Conservation (phyloP, 2,797 vertebrate genomes). For the Gymnoscopelus braueri region DNA sequence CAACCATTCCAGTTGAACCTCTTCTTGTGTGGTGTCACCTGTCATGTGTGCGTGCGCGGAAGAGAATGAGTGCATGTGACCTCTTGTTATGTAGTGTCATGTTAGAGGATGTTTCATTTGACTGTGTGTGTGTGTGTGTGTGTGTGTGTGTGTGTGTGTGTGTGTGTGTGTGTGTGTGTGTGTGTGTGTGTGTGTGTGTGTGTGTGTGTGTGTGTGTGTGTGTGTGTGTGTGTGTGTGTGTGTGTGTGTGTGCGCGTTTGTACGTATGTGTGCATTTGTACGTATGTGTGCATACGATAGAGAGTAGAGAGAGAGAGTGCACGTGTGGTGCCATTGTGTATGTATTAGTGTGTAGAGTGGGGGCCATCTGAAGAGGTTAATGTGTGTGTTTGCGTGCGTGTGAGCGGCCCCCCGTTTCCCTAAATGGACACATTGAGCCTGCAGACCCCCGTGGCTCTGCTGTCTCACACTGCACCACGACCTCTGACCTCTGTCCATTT, state of each 20-base stretch:
- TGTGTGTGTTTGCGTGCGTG: not conserved
- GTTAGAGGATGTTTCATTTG: not conserved
- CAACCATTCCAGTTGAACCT: no score
- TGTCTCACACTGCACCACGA: no score
- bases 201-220: not conserved
- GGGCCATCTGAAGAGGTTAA: conserved; percentile 29
- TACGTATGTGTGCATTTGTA: no score
- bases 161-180: conserved; percentile 1
- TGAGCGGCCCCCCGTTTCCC: not conserved
- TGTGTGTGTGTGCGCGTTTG: not conserved
- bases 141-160: conserved; percentile 1
- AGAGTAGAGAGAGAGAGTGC: no score
- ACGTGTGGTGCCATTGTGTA: no score
- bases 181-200: not conserved
- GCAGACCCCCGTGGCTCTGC: no score
- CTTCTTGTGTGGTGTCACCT: no score
- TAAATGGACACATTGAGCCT: no score
- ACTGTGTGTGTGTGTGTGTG: not conserved
- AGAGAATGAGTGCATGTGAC: conserved; percentile 7
- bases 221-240: conserved; percentile 5
- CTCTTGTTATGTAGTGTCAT: conserved; percentile 11
- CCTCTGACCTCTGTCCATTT: no score
- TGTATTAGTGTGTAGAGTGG: not conserved
- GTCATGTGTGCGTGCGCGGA: no score
- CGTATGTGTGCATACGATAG: no score